These are phyloP conservation scores for Drosophila bifasciata DNA, from an alignment of 1,140 invertebrate genomes.

Conservation along the genomic window DNA sequence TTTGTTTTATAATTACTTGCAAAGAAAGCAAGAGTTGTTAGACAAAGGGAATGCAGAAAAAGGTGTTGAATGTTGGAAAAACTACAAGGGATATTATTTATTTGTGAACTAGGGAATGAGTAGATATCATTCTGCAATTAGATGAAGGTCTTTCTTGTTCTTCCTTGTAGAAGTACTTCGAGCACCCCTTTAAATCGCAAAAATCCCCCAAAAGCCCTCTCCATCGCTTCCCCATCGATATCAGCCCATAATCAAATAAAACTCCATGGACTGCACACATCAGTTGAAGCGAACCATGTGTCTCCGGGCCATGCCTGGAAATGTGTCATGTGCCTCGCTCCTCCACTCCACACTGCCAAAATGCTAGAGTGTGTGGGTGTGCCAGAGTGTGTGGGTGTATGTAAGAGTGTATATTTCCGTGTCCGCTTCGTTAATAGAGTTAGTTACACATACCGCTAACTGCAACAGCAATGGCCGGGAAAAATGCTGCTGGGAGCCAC, in stretches of 20 bases:
- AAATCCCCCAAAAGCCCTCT: too few relatives aligned
- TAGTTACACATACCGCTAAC: slow-evolving; percentile 71
- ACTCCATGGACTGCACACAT: background rate
- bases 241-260: background rate
- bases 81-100: too few relatives aligned
- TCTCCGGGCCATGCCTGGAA: slow-evolving; percentile 31
- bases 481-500: slow-evolving; percentile 53
- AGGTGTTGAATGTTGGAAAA: too few relatives aligned
- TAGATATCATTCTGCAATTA: too few relatives aligned
- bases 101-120: too few relatives aligned
- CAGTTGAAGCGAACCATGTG: slow-evolving; percentile 43
- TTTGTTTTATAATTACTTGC: too few relatives aligned
- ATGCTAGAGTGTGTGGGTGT: background rate
- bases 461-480: slow-evolving; percentile 35
- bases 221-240: too few relatives aligned
- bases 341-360: background rate
- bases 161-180: too few relatives aligned
- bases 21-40: too few relatives aligned
- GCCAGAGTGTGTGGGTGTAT: slow-evolving; percentile 8
- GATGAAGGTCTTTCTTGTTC: too few relatives aligned
- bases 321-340: slow-evolving; percentile 14
- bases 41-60: too few relatives aligned
- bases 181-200: too few relatives aligned
- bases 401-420: slow-evolving; percentile 60
- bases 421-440: slow-evolving; percentile 83